These are phyloP conservation scores for Triplophysa bombifrons DNA, from an alignment of 2,797 vertebrate genomes.

Conservation along the genomic window DNA sequence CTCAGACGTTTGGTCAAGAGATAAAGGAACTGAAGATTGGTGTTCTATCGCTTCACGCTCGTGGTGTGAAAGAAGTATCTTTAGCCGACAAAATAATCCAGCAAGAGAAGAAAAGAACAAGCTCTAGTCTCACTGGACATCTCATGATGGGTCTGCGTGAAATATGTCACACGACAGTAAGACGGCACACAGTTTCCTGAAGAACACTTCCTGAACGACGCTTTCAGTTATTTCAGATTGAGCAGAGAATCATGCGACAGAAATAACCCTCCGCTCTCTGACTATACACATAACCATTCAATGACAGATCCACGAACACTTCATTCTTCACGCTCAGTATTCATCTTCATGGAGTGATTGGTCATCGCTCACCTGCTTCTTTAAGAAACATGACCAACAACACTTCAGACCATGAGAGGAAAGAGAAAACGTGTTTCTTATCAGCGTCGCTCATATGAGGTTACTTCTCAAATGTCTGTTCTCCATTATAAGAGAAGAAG, in stretches of 20 bases:
- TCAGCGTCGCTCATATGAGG: not conserved
- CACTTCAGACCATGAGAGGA: not conserved
- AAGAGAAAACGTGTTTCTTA: not conserved
- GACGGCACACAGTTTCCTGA: slow-evolving; percentile 13
- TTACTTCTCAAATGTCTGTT: slow-evolving; percentile 3
- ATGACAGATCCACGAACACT: too few species aligned
- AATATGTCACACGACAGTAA: slow-evolving; percentile 32
- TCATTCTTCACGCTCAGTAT: too few species aligned
- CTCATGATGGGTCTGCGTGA: slow-evolving; percentile 15
- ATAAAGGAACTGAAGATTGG: slow-evolving; percentile 12
- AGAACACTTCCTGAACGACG: slow-evolving; percentile 51
- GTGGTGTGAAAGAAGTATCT: not conserved
- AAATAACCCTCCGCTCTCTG: slow-evolving; percentile 35
- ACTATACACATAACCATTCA: too few species aligned
- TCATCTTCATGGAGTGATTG: too few species aligned
- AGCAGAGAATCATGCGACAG: slow-evolving; percentile 44
- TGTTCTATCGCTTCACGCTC: not conserved
- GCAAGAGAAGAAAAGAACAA: not conserved
- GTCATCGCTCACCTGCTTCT: slow-evolving; percentile 4
- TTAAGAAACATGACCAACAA: not conserved
- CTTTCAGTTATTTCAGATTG: slow-evolving; percentile 54
- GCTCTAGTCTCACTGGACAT: not conserved
- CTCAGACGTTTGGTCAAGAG: not conserved
- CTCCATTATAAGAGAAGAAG: slow-evolving; percentile 49
- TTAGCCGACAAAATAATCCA: not conserved